Base-by-base conservation (phyloP, 2,888 invertebrate species). In the Ochropacha duplaris region DNA sequence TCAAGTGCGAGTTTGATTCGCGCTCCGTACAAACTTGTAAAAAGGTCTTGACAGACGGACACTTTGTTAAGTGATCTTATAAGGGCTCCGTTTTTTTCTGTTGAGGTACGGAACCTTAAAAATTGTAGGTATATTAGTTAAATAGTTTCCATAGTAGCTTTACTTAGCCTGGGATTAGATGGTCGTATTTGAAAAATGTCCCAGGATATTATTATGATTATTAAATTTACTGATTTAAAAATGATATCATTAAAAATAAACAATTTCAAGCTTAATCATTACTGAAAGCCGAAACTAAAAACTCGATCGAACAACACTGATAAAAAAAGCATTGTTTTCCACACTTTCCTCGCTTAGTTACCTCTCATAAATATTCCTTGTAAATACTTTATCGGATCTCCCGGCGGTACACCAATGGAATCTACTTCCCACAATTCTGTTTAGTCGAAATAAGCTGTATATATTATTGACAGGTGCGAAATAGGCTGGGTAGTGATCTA, bases 341-440 rank as follows among this genome's bases (percentile, higher is more conserved):
- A 44, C 44, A 44, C 19, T 44, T 44, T 9, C 44, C 44, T 6
- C 44, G 44, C 44, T 44, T 28, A 24, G 50, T 55, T 39, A 34
- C 55, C 34, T 57, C 61, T 59, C 61, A 63, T 62, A 65, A 63
- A 65, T 67, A 66, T 59, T 55, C 49, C 28, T 56, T 49, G 62
- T 66, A 61, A 66, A 66, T 64, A 64, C 59, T 58, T 58, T 68
- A 64, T 64, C 55, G 56, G 49, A 56, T 50, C 54, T 54, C 55
- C 62, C 54, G 51, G 39, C 50, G 62, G 63, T 56, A 51, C 58
- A 58, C 58, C 54, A 49, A 52, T 55, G 49, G 44, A 44, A 54
- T 50, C 58, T 59, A 36, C 19, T 61, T 51, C 55, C 59, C 54
- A 55, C 62, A 57, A 61, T 55, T 28, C 50, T 50, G 52, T 65